Evolutionary conservation across 2,113 vertebrate genomes (phyloP).

Genomic region (Oenanthe oenanthe): DNA sequence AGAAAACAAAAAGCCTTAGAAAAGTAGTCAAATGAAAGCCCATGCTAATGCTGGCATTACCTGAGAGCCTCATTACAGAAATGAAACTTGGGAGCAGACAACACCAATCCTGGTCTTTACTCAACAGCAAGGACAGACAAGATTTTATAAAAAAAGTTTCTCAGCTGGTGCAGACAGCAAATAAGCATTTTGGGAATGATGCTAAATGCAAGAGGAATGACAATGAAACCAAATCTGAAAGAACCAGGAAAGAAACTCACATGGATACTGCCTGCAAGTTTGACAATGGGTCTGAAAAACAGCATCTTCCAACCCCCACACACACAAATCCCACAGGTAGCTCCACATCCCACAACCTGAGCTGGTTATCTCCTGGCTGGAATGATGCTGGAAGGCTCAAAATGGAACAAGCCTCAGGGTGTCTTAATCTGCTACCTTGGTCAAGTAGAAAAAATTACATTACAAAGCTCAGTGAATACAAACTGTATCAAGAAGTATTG

Average conservation of each 20-base stretch:
- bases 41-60: neutral
- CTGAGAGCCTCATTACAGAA: neutral
- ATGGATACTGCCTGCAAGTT: neutral
- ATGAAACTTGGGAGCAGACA: neutral
- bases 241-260: neutral
- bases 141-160: neutral
- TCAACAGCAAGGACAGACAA: neutral
- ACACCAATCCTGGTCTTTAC: neutral
- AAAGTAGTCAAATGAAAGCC: neutral
- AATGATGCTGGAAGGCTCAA: neutral
- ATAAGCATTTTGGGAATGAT: neutral
- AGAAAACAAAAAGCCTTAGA: neutral
- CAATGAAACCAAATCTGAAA: neutral
- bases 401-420: neutral
- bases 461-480: neutral
- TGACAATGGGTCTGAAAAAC: neutral
- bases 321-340: neutral
- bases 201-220: constrained; percentile 17
- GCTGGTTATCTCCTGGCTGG: neutral
- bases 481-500: neutral
- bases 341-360: neutral
- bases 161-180: constrained; percentile 18
- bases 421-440: neutral
- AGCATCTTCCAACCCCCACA: neutral
- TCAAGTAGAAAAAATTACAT: neutral